Evolutionary conservation across 2,113 vertebrate species (phyloP), one percentile per base, ranked within the genome.

Genomic region (Athene noctua): DNA sequence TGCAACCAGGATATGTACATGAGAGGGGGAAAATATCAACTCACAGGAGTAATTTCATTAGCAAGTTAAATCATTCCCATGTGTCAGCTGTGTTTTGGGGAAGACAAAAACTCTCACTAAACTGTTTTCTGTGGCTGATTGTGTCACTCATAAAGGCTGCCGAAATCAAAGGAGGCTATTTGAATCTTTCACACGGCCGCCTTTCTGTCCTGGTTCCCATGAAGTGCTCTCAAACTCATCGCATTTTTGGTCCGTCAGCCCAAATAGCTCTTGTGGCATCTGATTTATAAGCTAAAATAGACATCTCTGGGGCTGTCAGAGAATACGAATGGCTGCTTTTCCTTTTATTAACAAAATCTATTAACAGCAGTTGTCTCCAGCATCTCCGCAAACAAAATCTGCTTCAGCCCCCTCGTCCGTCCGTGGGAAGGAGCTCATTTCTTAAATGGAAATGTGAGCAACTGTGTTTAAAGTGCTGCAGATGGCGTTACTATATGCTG

Each of bases 31-130:
- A 65, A 80, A 65, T 44, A 57, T 18, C 81, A 80, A 82, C 72
- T 52, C 65, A 15, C 46, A 72, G 42, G 80, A 86, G 87, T 86
- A 47, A 93, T 91, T 95, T 78, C 67, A 94, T 96, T 90, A 95
- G 73, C 79, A 93, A 81, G 86, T 81, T 54, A 92, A 92, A 87
- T 74, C 27, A 10, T 87, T 49, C 14, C 58, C 72, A 23, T 72
- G 46, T 82, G 77, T 65, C 78, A 93, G 82, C 83, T 92, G 81
- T 34, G 70, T 58, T 81, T 66, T n/a, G 86, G 72, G 72, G 77
- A 51, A 91, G 86, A 90, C 55, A 92, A 70, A 86, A 92, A 38
- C 55, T 38, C 46, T 55, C 57, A 19, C 75, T 66, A 46, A 93
- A 46, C 70, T 52, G 46, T 70, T 46, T 57, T 83, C 36, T 26